Evolutionary conservation across 2,888 invertebrate genomes (phyloP).

Genomic region (Tetragnatha montana): DNA sequence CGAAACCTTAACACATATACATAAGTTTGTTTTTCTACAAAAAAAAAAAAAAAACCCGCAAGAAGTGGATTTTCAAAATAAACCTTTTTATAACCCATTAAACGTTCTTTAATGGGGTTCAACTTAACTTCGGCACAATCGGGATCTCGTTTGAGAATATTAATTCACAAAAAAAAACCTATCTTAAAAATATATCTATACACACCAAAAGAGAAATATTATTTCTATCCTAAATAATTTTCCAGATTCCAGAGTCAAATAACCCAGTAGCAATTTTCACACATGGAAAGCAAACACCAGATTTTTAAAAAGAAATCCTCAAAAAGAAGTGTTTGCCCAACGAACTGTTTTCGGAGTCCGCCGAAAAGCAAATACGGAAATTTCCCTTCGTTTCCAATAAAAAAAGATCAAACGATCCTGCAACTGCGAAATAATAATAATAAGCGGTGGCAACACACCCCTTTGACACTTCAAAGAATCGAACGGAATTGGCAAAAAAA

Average conservation of each 20-base stretch:
- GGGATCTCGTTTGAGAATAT: too few species aligned
- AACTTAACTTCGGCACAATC: too few species aligned
- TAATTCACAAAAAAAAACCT: too few species aligned
- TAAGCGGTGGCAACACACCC: not conserved
- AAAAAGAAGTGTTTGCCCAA: conserved; percentile 8
- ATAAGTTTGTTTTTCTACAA: too few species aligned
- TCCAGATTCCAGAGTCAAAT: not conserved
- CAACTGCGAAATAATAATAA: not conserved
- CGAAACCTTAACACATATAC: too few species aligned
- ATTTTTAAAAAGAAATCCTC: not conserved
- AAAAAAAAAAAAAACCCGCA: too few species aligned
- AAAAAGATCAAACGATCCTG: not conserved
- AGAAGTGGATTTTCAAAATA: too few species aligned
- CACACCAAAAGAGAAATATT: not conserved
- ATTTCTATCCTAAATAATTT: not conserved
- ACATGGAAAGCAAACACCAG: not conserved
- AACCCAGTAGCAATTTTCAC: not conserved
- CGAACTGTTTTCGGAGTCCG: not conserved
- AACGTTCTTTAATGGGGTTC: too few species aligned
- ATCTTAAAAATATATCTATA: too few species aligned
- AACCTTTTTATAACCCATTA: too few species aligned
- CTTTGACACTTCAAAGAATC: not conserved
- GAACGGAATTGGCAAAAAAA: too few species aligned
- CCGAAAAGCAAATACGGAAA: not conserved
- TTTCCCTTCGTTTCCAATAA: not conserved